Conservation (phyloP, 2,113 vertebrate species). For the Leucoraja erinaceus region DNA sequence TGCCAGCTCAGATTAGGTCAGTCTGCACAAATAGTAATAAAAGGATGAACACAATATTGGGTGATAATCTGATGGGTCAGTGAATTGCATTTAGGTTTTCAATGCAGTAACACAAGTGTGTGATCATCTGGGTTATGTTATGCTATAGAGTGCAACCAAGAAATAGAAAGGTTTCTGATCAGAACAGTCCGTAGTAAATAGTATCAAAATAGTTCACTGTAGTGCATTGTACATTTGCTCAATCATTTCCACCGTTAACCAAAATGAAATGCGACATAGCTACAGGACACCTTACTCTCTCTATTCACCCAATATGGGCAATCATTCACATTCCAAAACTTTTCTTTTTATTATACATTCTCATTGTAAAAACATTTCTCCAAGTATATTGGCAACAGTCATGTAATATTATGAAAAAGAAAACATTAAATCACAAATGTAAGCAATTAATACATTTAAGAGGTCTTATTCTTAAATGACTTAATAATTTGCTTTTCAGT, state of each 20-base stretch:
- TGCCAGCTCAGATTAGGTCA: neutral
- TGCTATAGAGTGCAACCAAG: slow-evolving; percentile 6
- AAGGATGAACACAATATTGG: neutral
- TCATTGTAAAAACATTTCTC: slow-evolving; percentile 25
- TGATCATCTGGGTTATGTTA: slow-evolving; percentile 17
- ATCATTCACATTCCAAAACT: slow-evolving; percentile 43
- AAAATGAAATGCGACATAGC: slow-evolving; percentile 21
- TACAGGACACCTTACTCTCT: slow-evolving; percentile 13
- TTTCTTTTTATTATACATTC: slow-evolving; percentile 34
- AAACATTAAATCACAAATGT: neutral
- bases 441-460: slow-evolving; percentile 17
- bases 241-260: slow-evolving; percentile 1
- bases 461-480: slow-evolving; percentile 29
- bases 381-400: slow-evolving; percentile 22
- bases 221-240: slow-evolving; percentile 15
- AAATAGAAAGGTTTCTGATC: neutral
- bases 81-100: slow-evolving; percentile 21
- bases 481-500: slow-evolving; percentile 31
- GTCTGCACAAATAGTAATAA: neutral
- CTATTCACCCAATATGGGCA: slow-evolving; percentile 58
- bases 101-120: slow-evolving; percentile 9
- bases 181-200: slow-evolving; percentile 8
- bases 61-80: neutral
- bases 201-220: slow-evolving; percentile 22
- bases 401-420: slow-evolving; percentile 8